These are phyloP conservation scores for Phortica variegata DNA, from an alignment of 1,140 invertebrate species.

Conservation along the genomic window DNA sequence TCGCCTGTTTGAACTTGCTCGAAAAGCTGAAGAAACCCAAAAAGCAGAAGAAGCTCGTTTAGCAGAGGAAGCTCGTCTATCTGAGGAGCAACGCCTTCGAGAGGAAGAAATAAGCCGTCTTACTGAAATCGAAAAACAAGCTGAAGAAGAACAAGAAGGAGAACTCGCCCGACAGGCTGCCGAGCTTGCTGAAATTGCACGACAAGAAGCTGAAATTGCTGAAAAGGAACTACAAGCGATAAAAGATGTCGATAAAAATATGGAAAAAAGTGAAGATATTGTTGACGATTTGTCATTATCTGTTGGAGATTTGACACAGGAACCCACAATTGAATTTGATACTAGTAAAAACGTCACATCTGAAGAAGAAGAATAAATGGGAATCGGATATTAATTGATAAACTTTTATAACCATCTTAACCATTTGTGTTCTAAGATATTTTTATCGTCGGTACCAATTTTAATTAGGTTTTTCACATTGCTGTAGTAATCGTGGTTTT, in stretches of 20 bases:
- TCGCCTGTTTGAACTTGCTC: constrained; percentile 58
- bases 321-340: constrained; percentile 37
- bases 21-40: constrained; percentile 60
- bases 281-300: constrained; percentile 46
- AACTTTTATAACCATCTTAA: no score
- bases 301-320: constrained; percentile 32
- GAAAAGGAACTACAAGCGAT: constrained; percentile 57
- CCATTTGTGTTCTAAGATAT: no score
- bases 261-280: constrained; percentile 37
- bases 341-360: constrained; percentile 24
- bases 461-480: no score
- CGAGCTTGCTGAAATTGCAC: constrained; percentile 63
- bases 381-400: constrained; percentile 25
- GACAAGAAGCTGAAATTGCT: constrained; percentile 61
- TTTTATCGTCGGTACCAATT: no score
- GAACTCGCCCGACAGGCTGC: constrained; percentile 63
- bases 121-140: constrained; percentile 61
- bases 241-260: constrained; percentile 33
- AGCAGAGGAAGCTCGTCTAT: constrained; percentile 60
- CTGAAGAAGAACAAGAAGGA: constrained; percentile 63
- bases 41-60: constrained; percentile 61
- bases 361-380: constrained; percentile 26
- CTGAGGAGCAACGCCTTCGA: constrained; percentile 62
- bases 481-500: no score
- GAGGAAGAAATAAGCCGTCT: constrained; percentile 61